These are phyloP conservation scores for Spea hammondii DNA, from an alignment of 2,797 vertebrate species.

Conservation along the genomic window DNA sequence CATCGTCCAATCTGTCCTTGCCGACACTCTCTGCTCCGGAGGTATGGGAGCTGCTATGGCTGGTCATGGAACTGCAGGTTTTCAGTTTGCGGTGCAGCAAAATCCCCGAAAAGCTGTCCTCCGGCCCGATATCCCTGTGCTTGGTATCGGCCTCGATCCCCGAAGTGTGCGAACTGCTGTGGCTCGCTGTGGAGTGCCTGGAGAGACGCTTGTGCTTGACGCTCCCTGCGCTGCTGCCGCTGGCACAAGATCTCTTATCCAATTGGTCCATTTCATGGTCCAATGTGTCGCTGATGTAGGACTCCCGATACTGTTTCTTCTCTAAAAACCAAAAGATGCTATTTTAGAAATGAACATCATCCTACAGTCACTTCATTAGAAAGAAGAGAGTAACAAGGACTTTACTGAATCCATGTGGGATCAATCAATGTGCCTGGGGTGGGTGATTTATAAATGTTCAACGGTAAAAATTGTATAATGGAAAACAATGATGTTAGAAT, in stretches of 20 bases:
- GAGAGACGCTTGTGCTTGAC: conserved; percentile 82
- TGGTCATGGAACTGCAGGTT: conserved; percentile 90
- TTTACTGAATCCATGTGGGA: too few species aligned
- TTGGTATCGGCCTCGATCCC: conserved; percentile 88
- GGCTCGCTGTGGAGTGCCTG: conserved; percentile 87
- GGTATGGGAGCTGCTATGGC: conserved; percentile 94
- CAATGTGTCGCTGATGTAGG: conserved; percentile 96
- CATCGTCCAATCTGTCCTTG: conserved; percentile 90
- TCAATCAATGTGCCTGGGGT: too few species aligned
- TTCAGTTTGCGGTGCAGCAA: conserved; percentile 78
- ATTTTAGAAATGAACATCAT: not conserved
- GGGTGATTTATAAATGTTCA: too few species aligned
- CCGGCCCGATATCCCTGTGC: conserved; percentile 62
- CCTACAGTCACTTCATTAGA: too few species aligned
- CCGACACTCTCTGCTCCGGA: conserved; percentile 92
- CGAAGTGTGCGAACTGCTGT: conserved; percentile 94
- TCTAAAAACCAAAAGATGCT: conserved; percentile 66
- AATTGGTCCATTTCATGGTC: conserved; percentile 94
- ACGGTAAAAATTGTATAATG: too few species aligned
- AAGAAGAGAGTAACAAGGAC: too few species aligned
- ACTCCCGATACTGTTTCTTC: conserved; percentile 98
- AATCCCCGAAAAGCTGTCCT: conserved; percentile 73
- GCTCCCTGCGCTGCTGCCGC: conserved; percentile 90
- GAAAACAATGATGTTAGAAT: too few species aligned
- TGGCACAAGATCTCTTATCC: conserved; percentile 90